Evolutionary conservation across 2,888 invertebrate species (phyloP).

Genomic region (Pristionchus arcanus): DNA sequence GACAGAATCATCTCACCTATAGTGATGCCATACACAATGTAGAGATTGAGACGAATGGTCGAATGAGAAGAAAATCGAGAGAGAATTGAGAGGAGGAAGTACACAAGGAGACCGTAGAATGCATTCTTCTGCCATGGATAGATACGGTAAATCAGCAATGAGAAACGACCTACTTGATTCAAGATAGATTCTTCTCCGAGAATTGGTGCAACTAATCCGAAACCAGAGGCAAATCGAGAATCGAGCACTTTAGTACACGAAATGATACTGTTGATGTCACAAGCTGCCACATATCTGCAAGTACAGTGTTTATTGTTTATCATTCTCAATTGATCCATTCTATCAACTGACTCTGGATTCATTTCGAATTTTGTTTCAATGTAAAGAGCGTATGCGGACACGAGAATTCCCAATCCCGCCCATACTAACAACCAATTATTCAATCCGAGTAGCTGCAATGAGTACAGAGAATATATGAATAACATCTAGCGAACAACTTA

Average conservation of each 20-base stretch:
- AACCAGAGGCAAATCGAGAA: slow-evolving; percentile 38
- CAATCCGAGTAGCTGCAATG: slow-evolving; percentile 4
- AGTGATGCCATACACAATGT: background rate
- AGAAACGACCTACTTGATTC: slow-evolving; percentile 36
- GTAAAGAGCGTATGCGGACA: slow-evolving; percentile 28
- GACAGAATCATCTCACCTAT: background rate
- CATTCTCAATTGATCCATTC: background rate
- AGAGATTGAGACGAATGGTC: background rate
- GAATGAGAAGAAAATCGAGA: slow-evolving; percentile 15
- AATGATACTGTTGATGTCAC: slow-evolving; percentile 37
- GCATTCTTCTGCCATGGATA: slow-evolving; percentile 54
- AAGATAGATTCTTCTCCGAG: slow-evolving; percentile 29
- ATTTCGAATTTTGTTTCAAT: slow-evolving; percentile 45
- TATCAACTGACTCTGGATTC: slow-evolving; percentile 27
- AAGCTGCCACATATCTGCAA: slow-evolving; percentile 51
- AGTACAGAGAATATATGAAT: background rate
- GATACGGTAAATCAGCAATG: background rate
- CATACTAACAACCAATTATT: slow-evolving; percentile 33
- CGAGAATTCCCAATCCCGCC: slow-evolving; percentile 35
- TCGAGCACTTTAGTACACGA: slow-evolving; percentile 51
- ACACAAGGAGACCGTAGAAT: slow-evolving; percentile 29
- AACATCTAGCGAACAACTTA: background rate
- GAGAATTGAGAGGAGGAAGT: slow-evolving; percentile 16
- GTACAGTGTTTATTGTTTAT: background rate
- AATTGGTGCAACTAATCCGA: slow-evolving; percentile 39